A percentile compares a stretch with the other conserved stretches of the same genome.
Evolutionary conservation across 2,888 invertebrate species (phyloP).

Genomic region (Tortrix viridana): DNA sequence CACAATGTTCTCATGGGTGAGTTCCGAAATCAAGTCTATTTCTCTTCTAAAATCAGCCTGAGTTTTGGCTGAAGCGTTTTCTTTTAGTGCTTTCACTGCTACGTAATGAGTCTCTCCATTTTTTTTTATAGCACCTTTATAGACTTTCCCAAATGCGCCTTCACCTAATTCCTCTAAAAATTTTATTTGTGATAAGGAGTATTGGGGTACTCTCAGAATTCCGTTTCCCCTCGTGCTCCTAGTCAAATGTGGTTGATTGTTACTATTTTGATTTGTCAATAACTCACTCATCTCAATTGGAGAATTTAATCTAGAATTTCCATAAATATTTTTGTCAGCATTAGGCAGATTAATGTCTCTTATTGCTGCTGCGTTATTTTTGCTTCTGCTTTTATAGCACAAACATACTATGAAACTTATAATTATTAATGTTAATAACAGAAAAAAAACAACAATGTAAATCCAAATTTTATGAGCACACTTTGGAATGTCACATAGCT

Average conservation of each 20-base stretch:
- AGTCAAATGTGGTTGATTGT: constrained; percentile 73
- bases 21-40: constrained; percentile 96
- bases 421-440: constrained; percentile 80
- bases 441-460: constrained; percentile 88
- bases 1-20: constrained; percentile 97
- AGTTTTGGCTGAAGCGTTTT: constrained; percentile 95
- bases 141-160: constrained; percentile 98
- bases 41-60: constrained; percentile 96
- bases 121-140: constrained; percentile 94
- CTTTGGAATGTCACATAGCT: constrained; percentile 93
- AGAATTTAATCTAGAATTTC: constrained; percentile 89
- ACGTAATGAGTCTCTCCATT: constrained; percentile 90
- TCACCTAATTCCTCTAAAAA: constrained; percentile 97
- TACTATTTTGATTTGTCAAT: constrained; percentile 83
- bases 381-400: constrained; percentile 85
- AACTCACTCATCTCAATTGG: constrained; percentile 94
- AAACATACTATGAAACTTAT: constrained; percentile 81
- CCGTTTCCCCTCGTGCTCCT: constrained; percentile 80
- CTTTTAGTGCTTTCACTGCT: constrained; percentile 97
- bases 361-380: constrained; percentile 85
- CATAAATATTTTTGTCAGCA: constrained; percentile 92
- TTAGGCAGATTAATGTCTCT: constrained; percentile 89
- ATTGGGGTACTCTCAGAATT: constrained; percentile 90
- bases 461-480: constrained; percentile 94
- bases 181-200: constrained; percentile 92